Conservation (phyloP, 2,888 invertebrate genomes). For the Dolichomitus sp. region DNA sequence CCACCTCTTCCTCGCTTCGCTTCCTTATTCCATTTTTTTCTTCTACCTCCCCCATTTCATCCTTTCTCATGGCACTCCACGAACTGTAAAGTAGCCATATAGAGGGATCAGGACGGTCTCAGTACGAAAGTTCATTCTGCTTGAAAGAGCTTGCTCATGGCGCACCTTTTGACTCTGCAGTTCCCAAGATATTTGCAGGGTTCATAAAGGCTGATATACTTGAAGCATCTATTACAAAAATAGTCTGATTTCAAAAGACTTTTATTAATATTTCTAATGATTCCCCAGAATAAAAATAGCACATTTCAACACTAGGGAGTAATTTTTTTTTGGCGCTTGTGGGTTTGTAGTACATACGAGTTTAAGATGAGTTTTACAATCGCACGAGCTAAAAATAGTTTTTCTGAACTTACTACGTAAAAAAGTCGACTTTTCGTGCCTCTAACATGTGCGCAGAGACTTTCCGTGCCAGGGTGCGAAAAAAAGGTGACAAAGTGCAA, state of each 20-base stretch:
- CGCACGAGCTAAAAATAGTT: too few relatives aligned
- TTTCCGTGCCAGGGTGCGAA: too few relatives aligned
- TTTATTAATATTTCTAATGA: too few relatives aligned
- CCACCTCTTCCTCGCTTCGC: constrained; percentile 53
- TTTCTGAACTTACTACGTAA: too few relatives aligned
- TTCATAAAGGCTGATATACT: not conserved
- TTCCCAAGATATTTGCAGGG: constrained; percentile 11
- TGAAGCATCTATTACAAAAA: not conserved
- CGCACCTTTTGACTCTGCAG: constrained; percentile 41
- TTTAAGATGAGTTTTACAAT: too few relatives aligned
- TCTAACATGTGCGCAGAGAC: too few relatives aligned
- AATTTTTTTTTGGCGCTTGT: too few relatives aligned
- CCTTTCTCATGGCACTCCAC: constrained; percentile 48
- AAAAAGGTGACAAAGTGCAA: too few relatives aligned
- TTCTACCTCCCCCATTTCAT: constrained; percentile 27
- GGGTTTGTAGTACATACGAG: too few relatives aligned
- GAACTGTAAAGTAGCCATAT: constrained; percentile 12
- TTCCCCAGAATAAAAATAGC: too few relatives aligned
- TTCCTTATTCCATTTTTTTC: constrained; percentile 37
- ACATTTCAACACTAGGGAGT: too few relatives aligned
- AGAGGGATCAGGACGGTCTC: not conserved
- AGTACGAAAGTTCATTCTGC: constrained; percentile 59
- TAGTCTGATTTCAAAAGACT: not conserved
- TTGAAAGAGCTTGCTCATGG: constrained; percentile 44
- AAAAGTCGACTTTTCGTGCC: too few relatives aligned